Evolutionary conservation across 2,888 invertebrate genomes (phyloP).

Genomic region (Ceramica pisi): DNA sequence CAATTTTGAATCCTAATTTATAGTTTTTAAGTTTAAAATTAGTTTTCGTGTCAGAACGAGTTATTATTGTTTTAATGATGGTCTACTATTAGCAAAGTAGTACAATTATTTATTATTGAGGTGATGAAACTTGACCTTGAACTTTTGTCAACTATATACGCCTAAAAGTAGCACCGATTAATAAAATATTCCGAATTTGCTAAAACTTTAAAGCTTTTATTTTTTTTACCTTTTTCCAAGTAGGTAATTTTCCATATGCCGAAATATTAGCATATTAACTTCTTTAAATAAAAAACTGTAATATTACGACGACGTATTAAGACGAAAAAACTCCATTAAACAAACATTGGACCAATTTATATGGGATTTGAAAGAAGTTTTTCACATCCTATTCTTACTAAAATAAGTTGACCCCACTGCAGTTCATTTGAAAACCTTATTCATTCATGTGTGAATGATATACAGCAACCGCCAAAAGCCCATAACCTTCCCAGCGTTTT

Average conservation of each 20-base stretch:
- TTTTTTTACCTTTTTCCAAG: too few species aligned
- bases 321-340: too few species aligned
- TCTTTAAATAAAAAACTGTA: too few species aligned
- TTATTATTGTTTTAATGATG: constrained; percentile 29
- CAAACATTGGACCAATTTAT: not conserved
- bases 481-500: not conserved
- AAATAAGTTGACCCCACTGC: too few species aligned
- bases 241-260: too few species aligned
- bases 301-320: too few species aligned
- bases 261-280: too few species aligned
- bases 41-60: not conserved
- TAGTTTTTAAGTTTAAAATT: constrained; percentile 3
- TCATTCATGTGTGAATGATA: not conserved
- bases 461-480: not conserved
- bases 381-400: not conserved
- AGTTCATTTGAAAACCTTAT: not conserved
- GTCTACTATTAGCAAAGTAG: not conserved
- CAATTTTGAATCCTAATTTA: not conserved
- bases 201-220: not conserved
- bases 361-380: not conserved
- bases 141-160: constrained; percentile 51
- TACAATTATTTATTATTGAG: constrained; percentile 54
- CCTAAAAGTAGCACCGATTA: constrained; percentile 36
- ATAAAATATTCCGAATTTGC: constrained; percentile 13
- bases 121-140: constrained; percentile 55